phyloP scores from a whole-genome alignment of 30 jellyfish, hydroid and myxozoan species.

The Cassiopea xamachana region DNA sequence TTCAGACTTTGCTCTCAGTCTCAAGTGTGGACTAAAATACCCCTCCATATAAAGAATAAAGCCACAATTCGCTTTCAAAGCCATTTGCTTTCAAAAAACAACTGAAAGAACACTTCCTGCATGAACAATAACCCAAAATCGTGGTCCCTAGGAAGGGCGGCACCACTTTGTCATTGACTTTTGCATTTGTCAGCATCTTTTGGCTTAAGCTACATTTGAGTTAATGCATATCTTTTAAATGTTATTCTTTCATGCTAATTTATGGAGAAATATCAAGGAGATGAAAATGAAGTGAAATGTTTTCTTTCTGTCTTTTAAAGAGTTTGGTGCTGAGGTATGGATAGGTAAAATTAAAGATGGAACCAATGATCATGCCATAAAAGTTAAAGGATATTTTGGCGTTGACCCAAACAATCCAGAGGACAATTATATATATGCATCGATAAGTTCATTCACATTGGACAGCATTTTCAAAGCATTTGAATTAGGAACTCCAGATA shows the following conservation, averaged over 20 bases:
- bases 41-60: too few species aligned
- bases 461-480: constrained; percentile 48
- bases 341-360: constrained; percentile 67
- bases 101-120: too few species aligned
- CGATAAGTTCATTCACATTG: constrained; percentile 56
- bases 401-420: constrained; percentile 52
- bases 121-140: too few species aligned
- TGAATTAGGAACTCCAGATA: constrained; percentile 49
- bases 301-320: constrained; percentile 18
- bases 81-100: too few species aligned
- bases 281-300: not conserved
- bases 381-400: constrained; percentile 75
- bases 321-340: constrained; percentile 83
- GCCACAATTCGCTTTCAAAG: too few species aligned
- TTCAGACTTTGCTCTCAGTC: not conserved
- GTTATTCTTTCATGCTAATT: too few species aligned
- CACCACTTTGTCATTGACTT: too few species aligned
- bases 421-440: constrained; percentile 70
- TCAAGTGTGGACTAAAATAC: not conserved
- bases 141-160: too few species aligned
- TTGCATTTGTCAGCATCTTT: too few species aligned
- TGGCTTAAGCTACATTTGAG: too few species aligned
- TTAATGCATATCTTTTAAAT: too few species aligned
- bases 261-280: not conserved
- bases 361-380: constrained; percentile 57